Evolutionary conservation across 2,888 invertebrate species (phyloP).

Genomic region (Acheta domesticus): DNA sequence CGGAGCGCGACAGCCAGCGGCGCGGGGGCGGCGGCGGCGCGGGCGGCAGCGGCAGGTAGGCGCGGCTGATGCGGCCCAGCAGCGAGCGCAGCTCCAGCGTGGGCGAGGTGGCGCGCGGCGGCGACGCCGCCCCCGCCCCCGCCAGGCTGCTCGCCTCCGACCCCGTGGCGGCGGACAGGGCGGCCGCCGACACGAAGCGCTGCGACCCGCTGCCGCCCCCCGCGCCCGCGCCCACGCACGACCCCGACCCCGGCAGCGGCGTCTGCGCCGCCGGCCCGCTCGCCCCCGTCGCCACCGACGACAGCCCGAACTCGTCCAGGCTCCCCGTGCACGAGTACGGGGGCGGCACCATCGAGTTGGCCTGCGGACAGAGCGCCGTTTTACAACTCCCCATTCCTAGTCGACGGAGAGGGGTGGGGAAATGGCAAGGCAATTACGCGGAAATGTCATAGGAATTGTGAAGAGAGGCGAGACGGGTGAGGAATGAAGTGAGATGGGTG

Average conservation of each 20-base stretch:
- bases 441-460: too few species aligned
- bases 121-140: slow-evolving; percentile 67
- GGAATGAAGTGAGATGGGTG: too few species aligned
- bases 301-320: slow-evolving; percentile 56
- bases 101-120: slow-evolving; percentile 79
- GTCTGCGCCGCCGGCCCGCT: not conserved
- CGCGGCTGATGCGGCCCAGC: slow-evolving; percentile 50
- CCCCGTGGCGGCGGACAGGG: slow-evolving; percentile 50
- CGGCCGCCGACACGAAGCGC: slow-evolving; percentile 32
- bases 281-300: not conserved
- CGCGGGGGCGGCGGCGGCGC: slow-evolving; percentile 42
- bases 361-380: slow-evolving; percentile 48
- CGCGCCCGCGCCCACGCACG: slow-evolving; percentile 41
- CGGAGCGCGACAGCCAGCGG: slow-evolving; percentile 67
- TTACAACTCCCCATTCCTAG: too few species aligned
- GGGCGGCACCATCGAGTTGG: slow-evolving; percentile 77
- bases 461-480: too few species aligned
- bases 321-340: slow-evolving; percentile 78
- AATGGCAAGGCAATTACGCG: too few species aligned
- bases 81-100: slow-evolving; percentile 71
- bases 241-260: slow-evolving; percentile 24
- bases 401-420: too few species aligned
- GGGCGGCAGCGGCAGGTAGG: slow-evolving; percentile 42
- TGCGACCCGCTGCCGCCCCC: slow-evolving; percentile 25
- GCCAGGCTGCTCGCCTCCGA: slow-evolving; percentile 69